phyloP scores from a whole-genome alignment of 2,113 vertebrate species.

The Oxyura jamaicensis region DNA sequence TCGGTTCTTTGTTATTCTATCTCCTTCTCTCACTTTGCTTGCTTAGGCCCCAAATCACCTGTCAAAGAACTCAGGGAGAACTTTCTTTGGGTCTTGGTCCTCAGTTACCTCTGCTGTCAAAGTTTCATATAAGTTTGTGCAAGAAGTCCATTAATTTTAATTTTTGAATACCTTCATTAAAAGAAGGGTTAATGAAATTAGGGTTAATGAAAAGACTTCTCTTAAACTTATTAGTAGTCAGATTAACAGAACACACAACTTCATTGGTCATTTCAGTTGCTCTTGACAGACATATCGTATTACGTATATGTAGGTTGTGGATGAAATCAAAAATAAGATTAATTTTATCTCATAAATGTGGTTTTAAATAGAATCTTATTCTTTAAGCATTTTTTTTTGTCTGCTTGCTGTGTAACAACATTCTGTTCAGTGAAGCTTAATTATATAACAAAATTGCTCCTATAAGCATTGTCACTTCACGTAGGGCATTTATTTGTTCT shows the following conservation, averaged over 20 bases:
- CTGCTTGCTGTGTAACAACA: neutral
- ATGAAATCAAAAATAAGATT: neutral
- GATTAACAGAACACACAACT: neutral
- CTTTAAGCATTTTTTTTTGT: neutral
- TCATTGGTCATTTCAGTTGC: slow-evolving; percentile 18
- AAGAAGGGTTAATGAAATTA: neutral
- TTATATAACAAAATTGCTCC: neutral
- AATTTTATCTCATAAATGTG: neutral
- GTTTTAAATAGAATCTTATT: neutral
- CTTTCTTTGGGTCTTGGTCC: slow-evolving; percentile 30
- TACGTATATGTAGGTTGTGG: neutral
- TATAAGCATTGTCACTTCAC: neutral
- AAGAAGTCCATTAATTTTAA: neutral
- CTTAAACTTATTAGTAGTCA: neutral
- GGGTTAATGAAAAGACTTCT: slow-evolving; percentile 12
- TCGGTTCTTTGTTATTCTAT: neutral
- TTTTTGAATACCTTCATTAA: slow-evolving; percentile 2
- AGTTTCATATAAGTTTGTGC: slow-evolving; percentile 21
- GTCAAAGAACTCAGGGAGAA: neutral
- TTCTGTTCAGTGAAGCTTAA: neutral
- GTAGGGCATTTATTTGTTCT: neutral
- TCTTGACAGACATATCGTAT: neutral
- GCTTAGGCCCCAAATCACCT: slow-evolving; percentile 16
- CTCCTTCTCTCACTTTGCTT: neutral
- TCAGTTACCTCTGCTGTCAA: slow-evolving; percentile 33